phyloP scores from a whole-genome alignment of 1,140 invertebrate species.

The Drosophila trapezifrons region DNA sequence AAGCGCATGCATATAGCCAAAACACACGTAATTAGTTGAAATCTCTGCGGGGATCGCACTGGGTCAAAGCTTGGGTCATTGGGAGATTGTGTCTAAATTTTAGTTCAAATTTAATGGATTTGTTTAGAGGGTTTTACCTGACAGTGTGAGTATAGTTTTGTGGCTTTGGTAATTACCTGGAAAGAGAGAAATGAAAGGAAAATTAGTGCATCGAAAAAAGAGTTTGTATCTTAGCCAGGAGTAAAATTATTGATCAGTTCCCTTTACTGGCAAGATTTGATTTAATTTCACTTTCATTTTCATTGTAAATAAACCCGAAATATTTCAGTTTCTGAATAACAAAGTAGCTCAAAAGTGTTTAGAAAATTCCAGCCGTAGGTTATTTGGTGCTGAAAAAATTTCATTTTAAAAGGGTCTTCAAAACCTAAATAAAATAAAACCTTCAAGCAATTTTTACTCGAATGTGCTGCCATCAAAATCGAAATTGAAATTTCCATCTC shows the following conservation, averaged over 20 bases:
- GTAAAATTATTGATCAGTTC: not conserved
- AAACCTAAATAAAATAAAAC: not conserved
- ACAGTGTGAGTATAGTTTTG: not conserved
- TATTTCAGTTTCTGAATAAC: not conserved
- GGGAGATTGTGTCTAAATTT: slow-evolving; percentile 34
- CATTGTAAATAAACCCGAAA: too few species aligned
- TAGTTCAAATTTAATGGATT: slow-evolving; percentile 31
- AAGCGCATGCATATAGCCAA: slow-evolving; percentile 23
- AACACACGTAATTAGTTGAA: slow-evolving; percentile 60
- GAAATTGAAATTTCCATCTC: slow-evolving; percentile 44
- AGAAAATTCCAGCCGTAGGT: too few species aligned
- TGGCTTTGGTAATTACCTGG: slow-evolving; percentile 34
- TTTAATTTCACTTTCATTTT: not conserved
- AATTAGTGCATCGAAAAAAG: not conserved
- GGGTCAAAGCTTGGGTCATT: slow-evolving; percentile 54
- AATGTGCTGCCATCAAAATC: slow-evolving; percentile 23
- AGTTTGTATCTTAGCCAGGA: not conserved
- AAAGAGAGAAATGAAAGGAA: slow-evolving; percentile 26
- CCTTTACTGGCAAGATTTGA: not conserved
- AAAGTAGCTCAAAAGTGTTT: not conserved
- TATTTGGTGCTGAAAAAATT: not conserved
- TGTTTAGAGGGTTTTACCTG: slow-evolving; percentile 48
- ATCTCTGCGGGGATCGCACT: slow-evolving; percentile 32
- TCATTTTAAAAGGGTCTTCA: not conserved
- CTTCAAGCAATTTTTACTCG: slow-evolving; percentile 16